A percentile compares a stretch with the other conserved stretches of the same genome.
Evolutionary conservation across 2,797 vertebrate species (phyloP).

Genomic region (Rhodeus uyekii): DNA sequence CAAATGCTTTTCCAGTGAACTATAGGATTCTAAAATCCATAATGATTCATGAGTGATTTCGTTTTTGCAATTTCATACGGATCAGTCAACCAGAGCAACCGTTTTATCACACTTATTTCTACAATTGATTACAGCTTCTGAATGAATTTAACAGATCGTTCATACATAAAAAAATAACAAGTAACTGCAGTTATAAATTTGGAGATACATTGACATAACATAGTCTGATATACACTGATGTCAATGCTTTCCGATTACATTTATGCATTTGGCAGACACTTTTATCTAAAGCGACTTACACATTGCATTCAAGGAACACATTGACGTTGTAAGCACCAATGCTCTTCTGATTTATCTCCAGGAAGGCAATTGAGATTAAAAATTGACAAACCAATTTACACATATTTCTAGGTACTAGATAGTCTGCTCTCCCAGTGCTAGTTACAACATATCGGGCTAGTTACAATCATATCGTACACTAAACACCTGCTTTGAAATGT

Average conservation of each 20-base stretch:
- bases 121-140: conserved; percentile 69
- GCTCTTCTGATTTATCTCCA: too few relatives aligned
- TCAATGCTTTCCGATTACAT: conserved; percentile 2
- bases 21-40: conserved; percentile 11
- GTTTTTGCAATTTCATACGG: conserved; percentile 54
- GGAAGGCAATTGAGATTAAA: conserved; percentile 17
- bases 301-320: too few relatives aligned
- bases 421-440: not conserved
- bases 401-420: not conserved
- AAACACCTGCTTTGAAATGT: conserved; percentile 17
- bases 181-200: conserved; percentile 60
- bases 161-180: conserved; percentile 69
- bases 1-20: not conserved
- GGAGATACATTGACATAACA: conserved; percentile 66
- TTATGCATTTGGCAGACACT: too few relatives aligned
- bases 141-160: conserved; percentile 65
- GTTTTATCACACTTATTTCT: conserved; percentile 56
- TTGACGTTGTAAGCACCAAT: too few relatives aligned
- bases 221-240: conserved; percentile 65
- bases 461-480: not conserved
- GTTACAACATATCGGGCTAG: too few relatives aligned
- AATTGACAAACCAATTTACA: not conserved
- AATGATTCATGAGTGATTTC: not conserved
- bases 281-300: too few relatives aligned
- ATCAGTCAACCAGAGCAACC: conserved; percentile 63